These are phyloP conservation scores for Odocoileus virginianus DNA, from an alignment of 2,113 vertebrate species.

Conservation along the genomic window DNA sequence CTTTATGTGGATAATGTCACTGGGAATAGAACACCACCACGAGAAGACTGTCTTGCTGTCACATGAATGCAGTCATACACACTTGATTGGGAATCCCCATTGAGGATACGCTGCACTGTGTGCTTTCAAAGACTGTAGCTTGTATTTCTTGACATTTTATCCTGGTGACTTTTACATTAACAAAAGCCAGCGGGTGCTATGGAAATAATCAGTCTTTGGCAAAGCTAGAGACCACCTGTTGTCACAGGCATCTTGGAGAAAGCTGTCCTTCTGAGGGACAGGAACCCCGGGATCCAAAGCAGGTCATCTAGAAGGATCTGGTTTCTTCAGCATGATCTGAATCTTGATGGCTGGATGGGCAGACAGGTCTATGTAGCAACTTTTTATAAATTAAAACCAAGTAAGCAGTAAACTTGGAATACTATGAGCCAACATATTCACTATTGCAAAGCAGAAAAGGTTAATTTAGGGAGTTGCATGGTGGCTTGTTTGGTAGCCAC, in stretches of 20 bases:
- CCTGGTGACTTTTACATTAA: slow-evolving; percentile 43
- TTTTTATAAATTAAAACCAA: not conserved
- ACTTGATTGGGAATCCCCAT: not conserved
- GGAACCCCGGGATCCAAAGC: not conserved
- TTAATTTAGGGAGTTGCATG: not conserved
- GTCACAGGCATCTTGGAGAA: not conserved
- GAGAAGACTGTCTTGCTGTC: not conserved
- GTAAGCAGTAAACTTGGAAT: not conserved
- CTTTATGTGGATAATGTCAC: not conserved
- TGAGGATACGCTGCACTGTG: not conserved
- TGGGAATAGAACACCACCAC: not conserved
- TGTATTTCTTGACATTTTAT: slow-evolving; percentile 47
- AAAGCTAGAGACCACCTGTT: not conserved
- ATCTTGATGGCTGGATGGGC: not conserved
- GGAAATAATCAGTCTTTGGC: slow-evolving; percentile 22
- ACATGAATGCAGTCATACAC: not conserved
- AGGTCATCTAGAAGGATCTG: not conserved
- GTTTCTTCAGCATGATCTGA: not conserved
- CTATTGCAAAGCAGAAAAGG: not conserved
- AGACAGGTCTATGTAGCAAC: not conserved
- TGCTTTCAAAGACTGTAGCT: slow-evolving; percentile 23
- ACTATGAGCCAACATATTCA: not conserved
- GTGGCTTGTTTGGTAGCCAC: not conserved
- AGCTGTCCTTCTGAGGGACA: not conserved
- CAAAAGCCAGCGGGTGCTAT: not conserved